Percentiles rank a stretch among this genome's conserved stretches.
Conservation (phyloP, 1,140 invertebrate genomes). For the Bombus waltoni region DNA sequence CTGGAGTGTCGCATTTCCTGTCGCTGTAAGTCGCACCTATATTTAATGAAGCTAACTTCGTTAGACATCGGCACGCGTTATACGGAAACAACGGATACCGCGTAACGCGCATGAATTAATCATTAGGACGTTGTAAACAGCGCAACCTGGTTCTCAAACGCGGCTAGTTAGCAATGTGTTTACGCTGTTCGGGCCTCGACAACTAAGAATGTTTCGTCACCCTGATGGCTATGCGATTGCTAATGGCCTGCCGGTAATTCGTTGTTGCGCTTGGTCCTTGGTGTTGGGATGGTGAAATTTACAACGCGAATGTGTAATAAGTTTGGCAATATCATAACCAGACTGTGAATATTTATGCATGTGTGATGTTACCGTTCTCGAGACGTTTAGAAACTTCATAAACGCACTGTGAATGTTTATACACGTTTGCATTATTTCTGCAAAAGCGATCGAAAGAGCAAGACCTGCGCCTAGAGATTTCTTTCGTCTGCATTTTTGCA, state of each 20-base stretch:
- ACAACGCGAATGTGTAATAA: too few relatives aligned
- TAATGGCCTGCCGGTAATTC: slow-evolving; percentile 43
- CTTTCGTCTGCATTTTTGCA: too few relatives aligned
- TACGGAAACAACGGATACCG: background rate
- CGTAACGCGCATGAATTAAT: slow-evolving; percentile 66
- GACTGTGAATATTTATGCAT: too few relatives aligned
- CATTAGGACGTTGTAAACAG: slow-evolving; percentile 61
- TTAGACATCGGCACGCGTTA: slow-evolving; percentile 25
- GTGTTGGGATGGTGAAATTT: too few relatives aligned
- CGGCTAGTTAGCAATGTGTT: slow-evolving; percentile 63
- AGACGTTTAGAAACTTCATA: too few relatives aligned
- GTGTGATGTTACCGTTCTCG: too few relatives aligned
- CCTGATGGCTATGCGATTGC: background rate
- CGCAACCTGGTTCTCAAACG: slow-evolving; percentile 21
- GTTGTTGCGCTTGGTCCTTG: background rate
- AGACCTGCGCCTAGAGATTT: too few relatives aligned
- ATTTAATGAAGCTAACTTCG: slow-evolving; percentile 59
- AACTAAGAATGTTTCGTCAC: background rate
- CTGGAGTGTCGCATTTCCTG: background rate
- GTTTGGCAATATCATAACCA: too few relatives aligned
- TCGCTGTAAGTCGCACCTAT: background rate
- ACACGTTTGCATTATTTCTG: too few relatives aligned
- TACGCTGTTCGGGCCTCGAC: slow-evolving; percentile 35
- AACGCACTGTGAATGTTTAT: too few relatives aligned
- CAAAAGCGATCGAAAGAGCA: too few relatives aligned